Percentiles rank a stretch among this genome's conserved stretches.
These are phyloP conservation scores for Onthophagus sagittarius DNA, from an alignment of 2,888 invertebrate species.

Conservation along the genomic window DNA sequence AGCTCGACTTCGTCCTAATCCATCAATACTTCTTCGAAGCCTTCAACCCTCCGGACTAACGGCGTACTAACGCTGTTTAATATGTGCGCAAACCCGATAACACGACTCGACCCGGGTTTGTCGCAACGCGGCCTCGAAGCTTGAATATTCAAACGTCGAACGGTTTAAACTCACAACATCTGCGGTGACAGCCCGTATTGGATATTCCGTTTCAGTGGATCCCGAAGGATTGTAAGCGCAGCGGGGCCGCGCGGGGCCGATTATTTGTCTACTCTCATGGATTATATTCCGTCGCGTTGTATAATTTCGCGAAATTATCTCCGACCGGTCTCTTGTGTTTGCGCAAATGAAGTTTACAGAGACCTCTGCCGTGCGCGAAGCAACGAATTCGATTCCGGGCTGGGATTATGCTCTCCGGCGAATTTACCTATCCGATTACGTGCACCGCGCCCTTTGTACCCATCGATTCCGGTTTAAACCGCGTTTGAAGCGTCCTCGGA, in stretches of 20 bases:
- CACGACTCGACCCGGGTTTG: slow-evolving; percentile 11
- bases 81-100: slow-evolving; percentile 25
- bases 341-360: background rate
- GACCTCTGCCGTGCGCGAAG: background rate
- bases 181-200: slow-evolving; percentile 44
- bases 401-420: background rate
- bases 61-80: slow-evolving; percentile 23
- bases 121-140: slow-evolving; percentile 14
- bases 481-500: background rate
- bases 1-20: slow-evolving; percentile 2
- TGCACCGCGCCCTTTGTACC: background rate
- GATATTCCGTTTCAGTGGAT: slow-evolving; percentile 42
- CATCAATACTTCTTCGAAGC: slow-evolving; percentile 7
- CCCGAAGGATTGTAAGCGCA: slow-evolving; percentile 35
- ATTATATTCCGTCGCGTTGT: slow-evolving; percentile 24
- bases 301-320: background rate
- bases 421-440: background rate
- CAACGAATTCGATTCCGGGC: background rate
- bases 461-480: background rate
- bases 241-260: slow-evolving; percentile 23
- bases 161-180: slow-evolving; percentile 36
- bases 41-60: slow-evolving; percentile 7
- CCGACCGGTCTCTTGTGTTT: background rate
- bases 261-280: slow-evolving; percentile 31
- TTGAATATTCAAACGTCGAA: slow-evolving; percentile 25